phyloP scores from a whole-genome alignment of 35 echinoderm and acorn worm species.

The Ptychodera flava region DNA sequence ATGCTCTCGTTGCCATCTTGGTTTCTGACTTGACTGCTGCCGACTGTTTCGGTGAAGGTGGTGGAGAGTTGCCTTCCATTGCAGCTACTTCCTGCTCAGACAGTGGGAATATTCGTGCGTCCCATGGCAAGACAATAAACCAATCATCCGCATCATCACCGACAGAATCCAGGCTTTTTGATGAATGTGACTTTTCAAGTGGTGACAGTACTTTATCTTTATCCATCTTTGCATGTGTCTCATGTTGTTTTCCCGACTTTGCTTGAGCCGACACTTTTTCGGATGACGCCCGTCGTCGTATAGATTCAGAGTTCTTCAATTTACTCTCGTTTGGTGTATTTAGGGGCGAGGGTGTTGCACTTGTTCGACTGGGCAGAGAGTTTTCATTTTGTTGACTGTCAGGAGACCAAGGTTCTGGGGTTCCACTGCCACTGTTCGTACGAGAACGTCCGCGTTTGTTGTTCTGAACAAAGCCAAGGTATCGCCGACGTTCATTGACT shows the following conservation, averaged over 20 bases:
- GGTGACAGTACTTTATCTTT: neutral
- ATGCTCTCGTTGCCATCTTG: neutral
- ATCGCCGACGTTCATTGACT: constrained; percentile 70
- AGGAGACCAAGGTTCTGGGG: constrained; percentile 71
- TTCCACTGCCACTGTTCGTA: constrained; percentile 64
- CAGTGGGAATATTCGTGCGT: constrained; percentile 60
- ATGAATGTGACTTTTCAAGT: neutral
- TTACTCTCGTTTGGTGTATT: constrained; percentile 26
- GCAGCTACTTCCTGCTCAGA: constrained; percentile 50
- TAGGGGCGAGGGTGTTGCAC: constrained; percentile 53
- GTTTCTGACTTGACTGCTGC: neutral
- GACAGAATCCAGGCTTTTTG: neutral
- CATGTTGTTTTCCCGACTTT: neutral
- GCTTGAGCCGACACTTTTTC: neutral
- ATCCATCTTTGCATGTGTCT: neutral
- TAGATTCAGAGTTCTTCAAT: neutral
- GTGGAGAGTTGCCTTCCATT: constrained; percentile 6
- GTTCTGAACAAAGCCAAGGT: constrained; percentile 37
- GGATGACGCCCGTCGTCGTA: neutral
- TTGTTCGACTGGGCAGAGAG: constrained; percentile 9
- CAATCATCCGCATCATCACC: constrained; percentile 5
- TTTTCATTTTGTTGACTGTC: constrained; percentile 45
- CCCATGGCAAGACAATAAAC: constrained; percentile 44
- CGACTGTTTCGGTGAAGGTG: neutral
- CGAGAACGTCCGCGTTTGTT: constrained; percentile 49